Evolutionary conservation across 2,113 vertebrate species (phyloP), one percentile per base, ranked within the genome.

Genomic region (Rhodinocichla rosea): DNA sequence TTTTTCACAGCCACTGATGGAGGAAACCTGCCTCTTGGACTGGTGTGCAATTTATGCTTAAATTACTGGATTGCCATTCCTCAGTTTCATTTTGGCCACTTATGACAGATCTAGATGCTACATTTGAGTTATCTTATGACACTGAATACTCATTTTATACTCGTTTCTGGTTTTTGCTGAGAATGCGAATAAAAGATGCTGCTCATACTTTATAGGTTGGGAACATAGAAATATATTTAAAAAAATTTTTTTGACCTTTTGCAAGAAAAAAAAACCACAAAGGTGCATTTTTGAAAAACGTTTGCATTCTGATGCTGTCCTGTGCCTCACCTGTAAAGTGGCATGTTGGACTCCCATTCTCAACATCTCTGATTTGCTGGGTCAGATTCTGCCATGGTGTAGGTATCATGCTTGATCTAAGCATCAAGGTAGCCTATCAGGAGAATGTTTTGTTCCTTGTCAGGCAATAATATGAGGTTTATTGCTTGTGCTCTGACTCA

Each of bases 21-120:
- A 52, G 47, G 79, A 40, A 57, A 67, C 21, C 7, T 67, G 89
- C 91, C 47, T 22, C 88, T 87, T 56, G 47, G 55, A 80, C 70
- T 77, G 82, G 44, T 78, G 56, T 79, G 85, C 87, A n/a, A 7
- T 93, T 95, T 89, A 45, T 89, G 80, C 73, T 62, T 53, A 15
- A 39, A 35, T 50, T 45, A 11, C 65, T 2, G 8, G 57, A 19
- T 86, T 83, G 84, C 86, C 24, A 16, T 84, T 45, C 49, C 30
- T 92, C 87, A 22, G 28, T 62, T 92, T 91, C 73, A 14, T 82
- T 89, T 92, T 89, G 90, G 60, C 77, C 50, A 8, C 80, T 95
- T 83, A 88, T 4, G 57, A 83, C 68, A 75, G 92, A 77, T 76
- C 75, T 53, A 35, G 83, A 27, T 79, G 30, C 18, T 64, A 45